phyloP scores from a whole-genome alignment of 2,113 vertebrate genomes.

The human region GRCh38 chr14:53742501-53743000 shows the following conservation, averaged over 20 bases:
- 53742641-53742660: conserved; percentile 58
- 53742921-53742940: conserved; percentile 23
- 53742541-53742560: conserved; percentile 85
- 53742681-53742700: conserved; percentile 74
- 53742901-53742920: conserved; percentile 48
- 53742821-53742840: conserved; percentile 17
- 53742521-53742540: conserved; percentile 85
- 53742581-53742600: conserved; percentile 87
- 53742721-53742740: conserved; percentile 52
- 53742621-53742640: conserved; percentile 69
- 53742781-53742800: conserved; percentile 50
- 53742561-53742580: conserved; percentile 86
- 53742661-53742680: conserved; percentile 56
- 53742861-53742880: conserved; percentile 61
- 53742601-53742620: conserved; percentile 79
- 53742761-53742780: conserved; percentile 63
- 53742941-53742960: background rate
- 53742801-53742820: background rate
- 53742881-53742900: conserved; percentile 50
- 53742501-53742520: conserved; percentile 89
- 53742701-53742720: conserved; percentile 61
- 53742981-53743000: background rate
- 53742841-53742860: conserved; percentile 45
- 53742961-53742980: background rate
- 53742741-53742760: conserved; percentile 14